Base-by-base conservation (phyloP, 2,113 vertebrate genomes). In the Glaucomys volans region DNA sequence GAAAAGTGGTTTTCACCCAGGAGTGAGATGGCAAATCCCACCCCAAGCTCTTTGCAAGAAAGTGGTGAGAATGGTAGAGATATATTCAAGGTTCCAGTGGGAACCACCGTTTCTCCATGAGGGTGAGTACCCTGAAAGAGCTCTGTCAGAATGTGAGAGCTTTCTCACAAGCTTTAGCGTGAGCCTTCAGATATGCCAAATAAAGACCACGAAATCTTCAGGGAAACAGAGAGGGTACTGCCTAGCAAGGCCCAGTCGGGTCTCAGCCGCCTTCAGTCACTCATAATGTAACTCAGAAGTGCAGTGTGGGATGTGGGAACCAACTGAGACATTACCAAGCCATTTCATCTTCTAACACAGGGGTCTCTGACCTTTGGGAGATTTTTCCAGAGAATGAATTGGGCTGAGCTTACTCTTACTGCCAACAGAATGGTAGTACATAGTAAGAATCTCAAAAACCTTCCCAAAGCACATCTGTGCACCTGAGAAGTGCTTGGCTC, bases 1-100 rank as follows among this genome's bases (percentile, higher is more conserved):
- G 94, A 98, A 97, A 98, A 97, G 92, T 98, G 93, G 75, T 97
- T 6, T 94, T 0, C 74, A 90, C 71, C 79, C 84, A 89, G 72
- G 50, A 77, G 88, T 0, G 1, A 47, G 87, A 95, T 95, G 91
- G 66, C 37, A 97, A 97, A 93, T 92, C 75, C 95, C 71, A 67
- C 59, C 42, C 77, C 69, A 75, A 94, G 94, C 83, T 96, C 97
- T 98, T 86, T 82, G 54, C 50, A 32, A 88, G 77, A 86, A 62
- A 94, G 54, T 1, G 0, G 8, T 0, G 26, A 97, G 77, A 92
- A 85, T 17, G 22, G 37, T 5, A 12, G 20, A 52, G 52, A 52
- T 32, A 8, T 20, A 35, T 44, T 86, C 44, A 54, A 20, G 18
- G 9, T 62, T 84, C 75, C 44, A 59, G 17, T 42, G 66, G 30